phyloP scores from a whole-genome alignment of 2,113 vertebrate species.

The Gobiocypris rarus region DNA sequence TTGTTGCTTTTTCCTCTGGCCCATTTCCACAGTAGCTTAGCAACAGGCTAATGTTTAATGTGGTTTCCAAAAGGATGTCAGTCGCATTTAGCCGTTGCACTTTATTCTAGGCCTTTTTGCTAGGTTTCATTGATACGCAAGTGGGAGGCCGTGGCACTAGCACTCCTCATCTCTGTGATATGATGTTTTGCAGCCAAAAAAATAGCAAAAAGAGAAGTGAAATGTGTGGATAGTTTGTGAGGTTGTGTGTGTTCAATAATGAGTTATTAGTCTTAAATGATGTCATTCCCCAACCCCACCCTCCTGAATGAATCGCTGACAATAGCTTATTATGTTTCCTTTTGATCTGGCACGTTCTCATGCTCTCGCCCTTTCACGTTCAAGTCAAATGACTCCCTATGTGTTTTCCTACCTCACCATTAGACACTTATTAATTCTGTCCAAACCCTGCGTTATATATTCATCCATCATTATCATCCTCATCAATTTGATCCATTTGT shows the following conservation, averaged over 20 bases:
- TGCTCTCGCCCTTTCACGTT: constrained; percentile 40
- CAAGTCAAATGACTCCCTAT: neutral
- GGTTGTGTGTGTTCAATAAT: constrained; percentile 49
- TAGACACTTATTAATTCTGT: neutral
- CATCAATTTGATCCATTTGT: neutral
- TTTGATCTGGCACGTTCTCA: constrained; percentile 70
- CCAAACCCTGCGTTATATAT: neutral
- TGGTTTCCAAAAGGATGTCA: neutral
- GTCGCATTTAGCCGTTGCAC: neutral
- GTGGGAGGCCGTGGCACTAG: neutral
- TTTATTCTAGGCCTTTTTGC: neutral
- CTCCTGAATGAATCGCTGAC: constrained; percentile 65
- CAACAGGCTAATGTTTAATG: constrained; percentile 22
- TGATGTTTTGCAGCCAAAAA: neutral
- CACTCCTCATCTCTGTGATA: neutral
- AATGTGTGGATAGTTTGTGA: neutral
- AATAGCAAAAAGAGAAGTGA: neutral
- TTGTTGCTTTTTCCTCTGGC: neutral
- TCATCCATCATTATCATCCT: neutral
- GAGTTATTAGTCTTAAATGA: constrained; percentile 75
- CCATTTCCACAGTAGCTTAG: constrained; percentile 7
- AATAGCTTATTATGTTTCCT: constrained; percentile 78
- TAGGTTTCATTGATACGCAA: neutral
- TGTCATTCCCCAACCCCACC: constrained; percentile 37
- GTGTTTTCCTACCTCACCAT: neutral